phyloP scores from a whole-genome alignment of 2,113 vertebrate species.

The human region GRCh38 chr1:230674001-230674500 shows the following conservation, averaged over 20 bases:
- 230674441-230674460: background rate
- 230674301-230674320: background rate
- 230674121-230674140: background rate
- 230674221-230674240: background rate
- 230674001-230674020: background rate
- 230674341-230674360: background rate
- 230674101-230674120: background rate
- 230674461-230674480: background rate
- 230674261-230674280: background rate
- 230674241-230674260: fast-evolving
- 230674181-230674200: background rate
- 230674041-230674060: background rate
- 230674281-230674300: background rate
- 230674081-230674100: background rate
- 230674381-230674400: background rate
- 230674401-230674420: background rate
- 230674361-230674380: background rate
- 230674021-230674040: background rate
- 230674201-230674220: background rate
- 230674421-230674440: background rate
- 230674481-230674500: background rate
- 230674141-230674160: background rate
- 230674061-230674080: background rate
- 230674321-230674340: background rate
- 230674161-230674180: background rate